phyloP scores from a whole-genome alignment of 2,888 invertebrate genomes.

The Adelphocoris suturalis region DNA sequence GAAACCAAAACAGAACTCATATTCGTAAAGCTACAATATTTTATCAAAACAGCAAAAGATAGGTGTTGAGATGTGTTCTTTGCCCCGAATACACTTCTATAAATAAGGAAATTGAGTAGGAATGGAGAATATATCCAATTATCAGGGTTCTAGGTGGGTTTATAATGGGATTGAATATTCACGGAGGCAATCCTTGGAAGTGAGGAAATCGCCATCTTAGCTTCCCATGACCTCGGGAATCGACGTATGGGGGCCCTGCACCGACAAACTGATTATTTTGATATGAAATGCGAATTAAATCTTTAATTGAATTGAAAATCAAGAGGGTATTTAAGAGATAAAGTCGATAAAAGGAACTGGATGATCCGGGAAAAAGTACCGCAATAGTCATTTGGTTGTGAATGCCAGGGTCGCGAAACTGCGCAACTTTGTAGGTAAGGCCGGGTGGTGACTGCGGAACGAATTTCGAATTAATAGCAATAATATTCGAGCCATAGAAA shows the following conservation, averaged over 20 bases:
- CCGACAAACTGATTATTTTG: neutral
- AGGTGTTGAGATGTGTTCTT: no score
- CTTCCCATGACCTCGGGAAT: constrained; percentile 44
- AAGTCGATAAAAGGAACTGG: no score
- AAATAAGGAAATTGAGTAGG: no score
- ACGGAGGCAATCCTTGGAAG: neutral
- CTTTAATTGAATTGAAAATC: no score
- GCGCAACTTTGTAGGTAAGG: neutral
- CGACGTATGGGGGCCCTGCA: neutral
- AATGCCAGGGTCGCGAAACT: neutral
- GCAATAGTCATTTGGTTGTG: no score
- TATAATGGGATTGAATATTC: constrained; percentile 18
- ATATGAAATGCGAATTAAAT: no score
- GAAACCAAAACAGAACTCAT: no score
- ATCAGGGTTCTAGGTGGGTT: neutral
- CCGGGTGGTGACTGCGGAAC: neutral
- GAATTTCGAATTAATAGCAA: neutral
- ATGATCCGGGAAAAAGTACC: no score
- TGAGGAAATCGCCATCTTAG: constrained; percentile 40
- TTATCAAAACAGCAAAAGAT: no score
- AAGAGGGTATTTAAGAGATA: no score
- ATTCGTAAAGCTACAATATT: no score
- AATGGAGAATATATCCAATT: neutral
- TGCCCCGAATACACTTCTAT: no score
- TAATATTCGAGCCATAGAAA: neutral